Conservation (phyloP, 2,888 invertebrate species). For the Synergus umbraculus region DNA sequence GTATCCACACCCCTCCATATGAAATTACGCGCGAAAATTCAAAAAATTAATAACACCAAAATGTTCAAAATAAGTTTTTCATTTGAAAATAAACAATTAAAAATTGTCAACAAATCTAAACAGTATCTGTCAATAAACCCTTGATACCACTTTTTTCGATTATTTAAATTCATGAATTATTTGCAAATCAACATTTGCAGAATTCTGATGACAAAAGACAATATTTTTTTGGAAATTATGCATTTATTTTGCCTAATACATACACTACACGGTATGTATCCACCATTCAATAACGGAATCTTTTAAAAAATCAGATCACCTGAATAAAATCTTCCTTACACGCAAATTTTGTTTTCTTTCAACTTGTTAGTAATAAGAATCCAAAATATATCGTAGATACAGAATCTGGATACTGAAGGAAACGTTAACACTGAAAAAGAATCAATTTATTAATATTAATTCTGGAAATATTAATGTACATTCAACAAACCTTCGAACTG, state of each 20-base stretch:
- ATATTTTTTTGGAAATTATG: not conserved
- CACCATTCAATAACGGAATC: not conserved
- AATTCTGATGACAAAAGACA: not conserved
- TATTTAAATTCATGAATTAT: too few relatives aligned
- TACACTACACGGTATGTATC: slow-evolving; percentile 6
- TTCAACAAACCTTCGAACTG: slow-evolving; percentile 19
- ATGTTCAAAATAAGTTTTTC: too few relatives aligned
- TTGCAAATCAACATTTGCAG: too few relatives aligned
- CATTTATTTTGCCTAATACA: slow-evolving; percentile 6
- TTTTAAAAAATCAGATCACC: not conserved
- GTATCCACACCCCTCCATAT: too few relatives aligned
- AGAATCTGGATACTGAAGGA: slow-evolving; percentile 31
- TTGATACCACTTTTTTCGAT: too few relatives aligned
- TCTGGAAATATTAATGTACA: slow-evolving; percentile 30
- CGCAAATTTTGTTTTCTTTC: not conserved
- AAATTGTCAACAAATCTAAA: too few relatives aligned
- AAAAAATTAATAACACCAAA: too few relatives aligned
- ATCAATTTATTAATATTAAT: slow-evolving; percentile 29
- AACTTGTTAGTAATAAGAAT: slow-evolving; percentile 11
- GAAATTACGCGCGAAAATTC: too few relatives aligned
- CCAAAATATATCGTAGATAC: not conserved
- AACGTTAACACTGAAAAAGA: slow-evolving; percentile 32
- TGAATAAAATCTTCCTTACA: slow-evolving; percentile 2
- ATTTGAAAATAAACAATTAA: too few relatives aligned
- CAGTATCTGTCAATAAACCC: too few relatives aligned